These are phyloP conservation scores for Lymantria monacha DNA, from an alignment of 2,888 invertebrate genomes.

Conservation along the genomic window DNA sequence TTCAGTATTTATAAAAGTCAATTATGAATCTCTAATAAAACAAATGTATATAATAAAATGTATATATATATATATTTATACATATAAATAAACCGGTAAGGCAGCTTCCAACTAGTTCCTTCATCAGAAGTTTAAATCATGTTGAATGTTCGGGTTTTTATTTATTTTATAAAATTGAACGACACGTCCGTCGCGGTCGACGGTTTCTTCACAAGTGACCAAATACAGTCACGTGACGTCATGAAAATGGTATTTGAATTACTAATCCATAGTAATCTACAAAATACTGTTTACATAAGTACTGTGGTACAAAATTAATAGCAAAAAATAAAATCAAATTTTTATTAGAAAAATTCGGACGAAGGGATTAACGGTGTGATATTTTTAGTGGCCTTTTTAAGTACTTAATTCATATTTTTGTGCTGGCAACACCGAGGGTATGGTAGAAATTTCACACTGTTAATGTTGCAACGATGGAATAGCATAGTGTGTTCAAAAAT, in stretches of 20 bases:
- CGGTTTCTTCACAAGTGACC: conserved; percentile 10
- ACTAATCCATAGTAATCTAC: conserved; percentile 31
- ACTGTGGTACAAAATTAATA: conserved; percentile 28
- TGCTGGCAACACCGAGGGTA: neutral
- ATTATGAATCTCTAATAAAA: conserved; percentile 11
- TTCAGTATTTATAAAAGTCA: conserved; percentile 1
- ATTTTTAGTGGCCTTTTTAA: neutral
- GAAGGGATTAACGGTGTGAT: neutral
- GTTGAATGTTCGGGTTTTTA: conserved; percentile 7
- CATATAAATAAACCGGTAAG: conserved; percentile 6
- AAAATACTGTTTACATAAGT: conserved; percentile 27
- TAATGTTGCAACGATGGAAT: neutral
- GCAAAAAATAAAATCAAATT: conserved; percentile 23
- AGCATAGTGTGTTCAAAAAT: conserved; percentile 36
- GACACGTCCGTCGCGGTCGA: neutral
- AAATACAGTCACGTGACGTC: neutral
- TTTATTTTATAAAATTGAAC: conserved; percentile 4
- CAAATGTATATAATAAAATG: neutral
- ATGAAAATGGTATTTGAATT: conserved; percentile 25
- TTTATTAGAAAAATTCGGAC: conserved; percentile 22
- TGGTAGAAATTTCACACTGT: neutral
- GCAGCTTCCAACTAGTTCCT: conserved; percentile 9
- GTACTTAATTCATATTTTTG: neutral
- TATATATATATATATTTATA: neutral
- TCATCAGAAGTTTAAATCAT: conserved; percentile 7